Evolutionary conservation across 2,888 invertebrate genomes (phyloP), one percentile per base, ranked within the genome.

Genomic region (Gari tellinella): DNA sequence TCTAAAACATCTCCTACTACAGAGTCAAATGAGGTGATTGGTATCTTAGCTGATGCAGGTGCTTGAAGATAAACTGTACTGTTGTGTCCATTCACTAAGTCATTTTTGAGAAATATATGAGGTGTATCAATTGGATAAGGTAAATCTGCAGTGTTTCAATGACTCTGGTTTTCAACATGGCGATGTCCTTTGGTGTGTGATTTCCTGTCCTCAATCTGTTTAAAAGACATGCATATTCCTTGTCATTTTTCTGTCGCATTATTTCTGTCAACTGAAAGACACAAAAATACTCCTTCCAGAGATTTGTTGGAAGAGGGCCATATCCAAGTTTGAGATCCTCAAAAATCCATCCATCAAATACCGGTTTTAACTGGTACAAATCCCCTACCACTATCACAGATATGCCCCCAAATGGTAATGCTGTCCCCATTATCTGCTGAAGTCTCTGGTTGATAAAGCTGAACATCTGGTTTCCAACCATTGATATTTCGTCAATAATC

Each of bases 401-500:
- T 0, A 78, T 21, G 25, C 72, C 72, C n/a, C 78, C 77, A 74
- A 74, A 78, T 10, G 19, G n/a, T 26, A 62, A 23, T 19, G 31
- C 10, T 17, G 14, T 37, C 1, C 58, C 65, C 48, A 49, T 72
- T 2, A 80, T 48, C 45, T 78, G 49, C 38, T 72, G 49, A 4
- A 79, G 49, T 48, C 79, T 45, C 23, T 61, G 40, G 43, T 70
- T 37, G 17, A 79, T 40, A 26, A 49, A 63, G 26, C 46, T 46
- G 14, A 79, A 68, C 70, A 75, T 62, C 23, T 41, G 26, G 19
- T 55, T 63, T 1, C 78, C 74, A 37, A 72, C 74, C 78, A 78
- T 78, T 31, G 66, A 74, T 41, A 69, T 46, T 53, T 78, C 78
- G 70, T 78, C 78, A 53, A 72, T 81, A 3, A 81, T 62, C 8